Evolutionary conservation across 2,113 vertebrate species (phyloP).

Genomic region (Hemichromis elongatus): DNA sequence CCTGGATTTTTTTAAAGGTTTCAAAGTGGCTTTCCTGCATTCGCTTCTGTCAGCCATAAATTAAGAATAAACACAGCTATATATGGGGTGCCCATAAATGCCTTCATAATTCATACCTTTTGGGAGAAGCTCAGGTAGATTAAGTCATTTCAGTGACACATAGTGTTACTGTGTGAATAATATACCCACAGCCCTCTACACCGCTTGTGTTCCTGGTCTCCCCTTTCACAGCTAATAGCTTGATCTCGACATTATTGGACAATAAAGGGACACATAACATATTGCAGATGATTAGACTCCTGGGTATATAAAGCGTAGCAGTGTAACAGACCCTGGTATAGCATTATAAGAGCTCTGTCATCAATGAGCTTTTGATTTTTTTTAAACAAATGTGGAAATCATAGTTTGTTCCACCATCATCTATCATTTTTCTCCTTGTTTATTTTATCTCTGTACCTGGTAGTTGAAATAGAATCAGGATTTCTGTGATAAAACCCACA

Average conservation of each 20-base stretch:
- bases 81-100: conserved; percentile 83
- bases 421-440: neutral
- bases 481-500: neutral
- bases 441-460: neutral
- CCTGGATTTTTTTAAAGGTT: conserved; percentile 88
- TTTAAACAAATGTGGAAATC: neutral
- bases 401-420: neutral
- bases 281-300: conserved; percentile 50
- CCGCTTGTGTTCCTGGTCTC: neutral
- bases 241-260: conserved; percentile 41
- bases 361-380: neutral
- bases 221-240: conserved; percentile 33
- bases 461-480: neutral
- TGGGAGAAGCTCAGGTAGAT: conserved; percentile 66
- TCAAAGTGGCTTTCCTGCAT: conserved; percentile 87
- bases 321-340: neutral
- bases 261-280: conserved; percentile 49
- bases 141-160: conserved; percentile 62
- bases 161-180: conserved; percentile 51
- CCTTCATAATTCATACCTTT: conserved; percentile 90
- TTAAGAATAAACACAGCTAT: conserved; percentile 90
- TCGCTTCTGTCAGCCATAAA: conserved; percentile 94
- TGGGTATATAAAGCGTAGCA: conserved; percentile 16
- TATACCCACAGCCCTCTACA: conserved; percentile 23
- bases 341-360: neutral